Conservation (phyloP, 2,113 vertebrate genomes). For the Anoplopoma fimbria region DNA sequence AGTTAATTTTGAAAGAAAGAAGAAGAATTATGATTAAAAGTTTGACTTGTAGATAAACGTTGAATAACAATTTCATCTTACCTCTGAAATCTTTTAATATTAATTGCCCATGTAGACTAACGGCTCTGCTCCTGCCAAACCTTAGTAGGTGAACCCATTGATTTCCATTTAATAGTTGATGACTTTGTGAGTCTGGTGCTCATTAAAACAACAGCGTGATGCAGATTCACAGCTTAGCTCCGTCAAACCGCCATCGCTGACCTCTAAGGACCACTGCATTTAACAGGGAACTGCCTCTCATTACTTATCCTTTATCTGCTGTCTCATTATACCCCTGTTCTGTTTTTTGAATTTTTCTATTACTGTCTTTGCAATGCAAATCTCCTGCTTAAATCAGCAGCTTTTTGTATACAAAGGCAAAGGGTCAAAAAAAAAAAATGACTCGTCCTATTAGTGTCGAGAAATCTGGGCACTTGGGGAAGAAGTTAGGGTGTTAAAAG, state of each 20-base stretch:
- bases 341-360: conserved; percentile 58
- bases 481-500: conserved; percentile 35
- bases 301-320: conserved; percentile 70
- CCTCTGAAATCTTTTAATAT: neutral
- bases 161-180: conserved; percentile 48
- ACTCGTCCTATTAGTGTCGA: conserved; percentile 55
- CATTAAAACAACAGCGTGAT: conserved; percentile 55
- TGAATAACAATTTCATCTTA: neutral
- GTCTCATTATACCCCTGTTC: conserved; percentile 69
- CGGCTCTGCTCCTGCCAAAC: neutral
- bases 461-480: conserved; percentile 49
- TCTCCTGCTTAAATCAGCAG: conserved; percentile 70
- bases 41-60: neutral
- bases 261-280: conserved; percentile 60
- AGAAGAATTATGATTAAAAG: neutral
- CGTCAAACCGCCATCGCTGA: conserved; percentile 36
- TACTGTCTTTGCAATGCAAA: conserved; percentile 67
- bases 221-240: conserved; percentile 25
- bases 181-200: conserved; percentile 28
- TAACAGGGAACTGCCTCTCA: conserved; percentile 55
- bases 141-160: conserved; percentile 11
- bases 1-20: neutral
- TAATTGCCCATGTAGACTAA: neutral
- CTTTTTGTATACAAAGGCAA: conserved; percentile 57
- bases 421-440: neutral